These are phyloP conservation scores for Hermodice carunculata DNA, from an alignment of 2,888 invertebrate genomes.

Conservation along the genomic window DNA sequence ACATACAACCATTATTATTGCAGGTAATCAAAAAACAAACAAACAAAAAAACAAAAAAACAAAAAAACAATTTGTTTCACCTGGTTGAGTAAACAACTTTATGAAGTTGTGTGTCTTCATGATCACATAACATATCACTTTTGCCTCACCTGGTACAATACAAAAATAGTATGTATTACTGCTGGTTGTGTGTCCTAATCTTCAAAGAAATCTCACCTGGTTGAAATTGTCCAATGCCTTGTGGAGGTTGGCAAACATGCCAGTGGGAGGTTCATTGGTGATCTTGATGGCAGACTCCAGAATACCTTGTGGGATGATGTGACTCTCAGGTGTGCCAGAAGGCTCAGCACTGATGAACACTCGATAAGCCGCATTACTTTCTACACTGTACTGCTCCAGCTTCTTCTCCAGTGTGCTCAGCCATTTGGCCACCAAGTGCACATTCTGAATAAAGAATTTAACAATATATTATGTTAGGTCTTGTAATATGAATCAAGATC, in stretches of 20 bases:
- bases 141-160: not conserved
- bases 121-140: no score
- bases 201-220: conserved; percentile 73
- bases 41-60: no score
- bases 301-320: conserved; percentile 96
- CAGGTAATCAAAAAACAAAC: no score
- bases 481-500: no score
- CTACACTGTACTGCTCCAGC: conserved; percentile 85
- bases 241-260: conserved; percentile 96
- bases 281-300: conserved; percentile 97
- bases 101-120: no score
- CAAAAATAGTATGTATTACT: not conserved
- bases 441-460: no score
- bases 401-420: conserved; percentile 90
- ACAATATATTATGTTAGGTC: no score
- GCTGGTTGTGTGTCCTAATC: not conserved
- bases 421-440: conserved; percentile 96
- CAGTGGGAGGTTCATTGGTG: conserved; percentile 97
- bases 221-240: conserved; percentile 95
- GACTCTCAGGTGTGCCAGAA: conserved; percentile 85
- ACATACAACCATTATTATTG: no score
- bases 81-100: no score
- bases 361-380: conserved; percentile 85
- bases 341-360: conserved; percentile 96
- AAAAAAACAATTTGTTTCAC: no score